These are phyloP conservation scores for Acleris holmiana DNA, from an alignment of 2,888 invertebrate genomes.

Conservation along the genomic window DNA sequence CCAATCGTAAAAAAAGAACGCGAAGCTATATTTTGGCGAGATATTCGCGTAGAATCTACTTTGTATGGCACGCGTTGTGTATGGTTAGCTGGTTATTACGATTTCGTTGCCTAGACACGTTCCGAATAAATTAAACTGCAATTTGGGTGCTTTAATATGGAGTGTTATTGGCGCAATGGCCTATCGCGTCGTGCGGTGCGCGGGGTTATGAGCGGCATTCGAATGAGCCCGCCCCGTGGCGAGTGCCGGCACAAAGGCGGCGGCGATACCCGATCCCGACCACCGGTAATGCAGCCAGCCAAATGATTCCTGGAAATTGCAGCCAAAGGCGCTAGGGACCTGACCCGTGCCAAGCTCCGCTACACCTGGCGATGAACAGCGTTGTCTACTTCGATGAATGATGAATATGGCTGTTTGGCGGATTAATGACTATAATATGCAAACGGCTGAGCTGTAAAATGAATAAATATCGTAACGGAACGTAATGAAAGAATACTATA, in stretches of 20 bases:
- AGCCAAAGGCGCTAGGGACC: constrained; percentile 30
- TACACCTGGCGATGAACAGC: background rate
- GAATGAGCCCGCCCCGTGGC: constrained; percentile 59
- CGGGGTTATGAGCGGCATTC: constrained; percentile 76
- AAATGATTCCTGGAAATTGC: constrained; percentile 48
- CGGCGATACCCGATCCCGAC: constrained; percentile 51
- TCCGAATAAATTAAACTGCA: constrained; percentile 83
- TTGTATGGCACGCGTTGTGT: constrained; percentile 73
- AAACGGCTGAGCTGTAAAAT: no score
- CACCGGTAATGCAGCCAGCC: constrained; percentile 70
- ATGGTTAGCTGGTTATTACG: constrained; percentile 80
- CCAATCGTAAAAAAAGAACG: background rate
- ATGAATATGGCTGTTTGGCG: background rate
- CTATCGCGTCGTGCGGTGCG: constrained; percentile 65
- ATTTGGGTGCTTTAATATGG: constrained; percentile 82
- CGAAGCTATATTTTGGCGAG: constrained; percentile 5
- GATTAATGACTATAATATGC: no score
- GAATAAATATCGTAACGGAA: no score
- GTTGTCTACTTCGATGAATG: background rate
- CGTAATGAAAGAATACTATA: no score
- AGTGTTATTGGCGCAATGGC: constrained; percentile 78
- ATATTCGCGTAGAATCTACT: constrained; percentile 41
- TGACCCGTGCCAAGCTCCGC: constrained; percentile 17
- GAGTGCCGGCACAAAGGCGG: constrained; percentile 63
- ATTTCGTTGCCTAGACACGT: constrained; percentile 82